Percentiles rank a stretch among this genome's conserved stretches.
Conservation (phyloP, 2,797 vertebrate genomes). For the Thunnus albacares region DNA sequence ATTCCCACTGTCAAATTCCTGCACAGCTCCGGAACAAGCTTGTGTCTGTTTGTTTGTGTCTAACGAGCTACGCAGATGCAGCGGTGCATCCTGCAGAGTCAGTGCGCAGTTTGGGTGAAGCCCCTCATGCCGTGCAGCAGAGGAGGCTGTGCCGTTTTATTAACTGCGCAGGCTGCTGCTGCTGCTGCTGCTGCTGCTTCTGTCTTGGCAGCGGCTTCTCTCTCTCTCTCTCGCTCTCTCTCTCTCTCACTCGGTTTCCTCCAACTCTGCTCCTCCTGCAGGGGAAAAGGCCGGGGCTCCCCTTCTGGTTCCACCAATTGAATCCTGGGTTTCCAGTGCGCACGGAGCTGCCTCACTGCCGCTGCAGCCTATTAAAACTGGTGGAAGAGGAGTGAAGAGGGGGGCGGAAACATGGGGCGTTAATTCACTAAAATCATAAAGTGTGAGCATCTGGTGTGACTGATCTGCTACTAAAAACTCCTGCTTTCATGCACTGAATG, state of each 20-base stretch:
- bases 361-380: constrained; percentile 64
- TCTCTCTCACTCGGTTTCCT: constrained; percentile 44
- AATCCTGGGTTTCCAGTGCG: constrained; percentile 64
- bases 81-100: constrained; percentile 66
- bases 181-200: constrained; percentile 43
- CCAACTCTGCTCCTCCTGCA: constrained; percentile 62
- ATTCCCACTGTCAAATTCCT: constrained; percentile 39
- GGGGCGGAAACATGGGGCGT: constrained; percentile 61
- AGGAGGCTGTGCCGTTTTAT: constrained; percentile 33
- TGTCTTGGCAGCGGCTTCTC: constrained; percentile 51
- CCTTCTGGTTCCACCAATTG: constrained; percentile 68
- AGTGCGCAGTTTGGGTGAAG: constrained; percentile 58
- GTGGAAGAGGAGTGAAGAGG: constrained; percentile 40
- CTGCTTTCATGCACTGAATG: not conserved
- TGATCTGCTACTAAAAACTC: constrained; percentile 8
- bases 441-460: constrained; percentile 29
- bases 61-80: constrained; percentile 53
- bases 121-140: constrained; percentile 55
- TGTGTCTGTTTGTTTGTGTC: not conserved
- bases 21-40: constrained; percentile 21
- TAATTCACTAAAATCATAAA: constrained; percentile 50
- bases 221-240: constrained; percentile 17
- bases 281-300: constrained; percentile 58
- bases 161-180: constrained; percentile 64
- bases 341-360: constrained; percentile 51